Base-by-base conservation (phyloP, 1,140 invertebrate species). In the Onthophagus taurus region DNA sequence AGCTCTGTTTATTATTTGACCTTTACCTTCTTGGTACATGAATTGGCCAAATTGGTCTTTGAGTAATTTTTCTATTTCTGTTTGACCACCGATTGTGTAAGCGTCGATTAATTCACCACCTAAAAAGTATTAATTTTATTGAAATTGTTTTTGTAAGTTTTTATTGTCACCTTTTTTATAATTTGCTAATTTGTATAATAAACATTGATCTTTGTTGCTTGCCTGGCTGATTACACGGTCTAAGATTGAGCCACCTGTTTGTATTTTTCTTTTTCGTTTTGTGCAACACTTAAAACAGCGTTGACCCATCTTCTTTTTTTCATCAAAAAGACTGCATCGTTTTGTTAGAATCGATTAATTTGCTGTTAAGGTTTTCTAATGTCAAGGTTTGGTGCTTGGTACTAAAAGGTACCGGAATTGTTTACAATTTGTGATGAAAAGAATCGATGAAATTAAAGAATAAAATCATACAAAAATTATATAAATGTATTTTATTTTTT, bases 11-110 rank as follows among this genome's bases (percentile, higher is more conserved):
- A 97, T 88, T 7, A 81, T 69, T 58, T 89, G 77, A 0, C 90
- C 88, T 55, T 85, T 80, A 5, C 93, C 94, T 30, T 89, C 79
- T 24, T 82, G 81, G 58, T 96, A 96, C 81, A 94, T 85, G 53
- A 92, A 81, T 0, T 86, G 74, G 0, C 82, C 79, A 53, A 97
- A 89, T 58, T 95, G 87, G 49, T 92, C 88, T 14, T 79, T 72
- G 18, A 95, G 88, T 24, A 95, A 66, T 61, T 83, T 81, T 60
- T 95, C 85, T 1, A 94, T 90, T 47, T 85, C 82, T 11, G 70
- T 57, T 60, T 85, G 77, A 1, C 85, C 85, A 4, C 83, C 84
- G 36, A 78, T 73, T 47, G 84, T 83, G 58, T 93, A 96, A 0
- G 88, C 85, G 51, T 88, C 84, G 30, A 89, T 76, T 5, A 89